phyloP scores from a whole-genome alignment of 2,113 vertebrate genomes.

The Pterophyllum scalare region DNA sequence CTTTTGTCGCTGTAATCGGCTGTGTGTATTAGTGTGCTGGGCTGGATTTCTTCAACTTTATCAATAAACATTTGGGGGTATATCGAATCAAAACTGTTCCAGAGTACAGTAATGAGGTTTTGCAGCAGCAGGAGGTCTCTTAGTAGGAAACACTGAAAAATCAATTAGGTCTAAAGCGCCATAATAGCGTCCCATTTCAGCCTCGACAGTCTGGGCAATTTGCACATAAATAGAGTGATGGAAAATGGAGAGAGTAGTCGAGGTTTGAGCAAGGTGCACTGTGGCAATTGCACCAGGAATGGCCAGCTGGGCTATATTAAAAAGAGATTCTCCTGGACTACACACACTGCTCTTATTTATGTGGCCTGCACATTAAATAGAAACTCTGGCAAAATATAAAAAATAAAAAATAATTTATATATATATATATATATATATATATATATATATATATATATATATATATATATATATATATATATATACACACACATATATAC shows the following conservation, averaged over 20 bases:
- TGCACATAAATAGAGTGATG: constrained; percentile 50
- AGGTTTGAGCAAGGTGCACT: constrained; percentile 12
- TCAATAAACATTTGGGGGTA: not conserved
- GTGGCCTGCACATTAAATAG: not conserved
- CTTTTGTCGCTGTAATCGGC: not conserved
- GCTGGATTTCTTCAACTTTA: not conserved
- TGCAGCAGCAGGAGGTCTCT: constrained; percentile 22
- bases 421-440: too few species aligned
- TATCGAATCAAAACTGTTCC: constrained; percentile 18
- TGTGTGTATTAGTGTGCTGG: not conserved
- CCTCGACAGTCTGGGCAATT: constrained; percentile 40
- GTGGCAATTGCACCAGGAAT: not conserved
- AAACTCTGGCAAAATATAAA: not conserved
- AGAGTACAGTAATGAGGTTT: constrained; percentile 47
- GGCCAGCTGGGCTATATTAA: not conserved
- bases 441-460: too few species aligned
- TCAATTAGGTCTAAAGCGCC: constrained; percentile 35
- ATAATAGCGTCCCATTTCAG: constrained; percentile 19
- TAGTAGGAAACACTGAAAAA: constrained; percentile 43
- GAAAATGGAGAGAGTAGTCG: constrained; percentile 2
- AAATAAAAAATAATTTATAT: too few species aligned
- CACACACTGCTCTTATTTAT: not conserved
- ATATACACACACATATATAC: too few species aligned
- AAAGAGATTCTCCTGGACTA: not conserved
- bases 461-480: too few species aligned